Evolutionary conservation across 2,888 invertebrate genomes (phyloP).

Genomic region (Ganaspis brasiliensis): DNA sequence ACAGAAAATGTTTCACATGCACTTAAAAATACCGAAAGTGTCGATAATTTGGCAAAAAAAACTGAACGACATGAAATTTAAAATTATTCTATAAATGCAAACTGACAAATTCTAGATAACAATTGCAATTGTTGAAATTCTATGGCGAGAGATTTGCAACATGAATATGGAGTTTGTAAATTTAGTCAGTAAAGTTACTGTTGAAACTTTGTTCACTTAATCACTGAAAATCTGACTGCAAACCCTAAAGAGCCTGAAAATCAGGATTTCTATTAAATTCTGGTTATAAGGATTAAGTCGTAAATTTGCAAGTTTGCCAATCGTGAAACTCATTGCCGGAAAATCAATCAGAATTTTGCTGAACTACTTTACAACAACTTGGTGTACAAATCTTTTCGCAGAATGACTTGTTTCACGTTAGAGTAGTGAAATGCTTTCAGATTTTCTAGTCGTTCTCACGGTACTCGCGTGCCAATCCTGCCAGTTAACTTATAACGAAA

Average conservation of each 20-base stretch:
- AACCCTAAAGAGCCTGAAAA: constrained; percentile 12
- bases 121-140: too few relatives aligned
- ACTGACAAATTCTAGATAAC: too few relatives aligned
- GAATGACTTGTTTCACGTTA: background rate
- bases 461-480: constrained; percentile 9
- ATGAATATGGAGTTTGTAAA: constrained; percentile 15
- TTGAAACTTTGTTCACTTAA: constrained; percentile 14
- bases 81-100: too few relatives aligned
- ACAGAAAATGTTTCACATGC: too few relatives aligned
- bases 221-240: constrained; percentile 1
- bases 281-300: too few relatives aligned
- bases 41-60: too few relatives aligned
- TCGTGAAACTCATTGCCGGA: too few relatives aligned
- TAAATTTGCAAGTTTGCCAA: too few relatives aligned
- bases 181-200: background rate
- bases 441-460: background rate
- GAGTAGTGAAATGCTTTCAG: background rate
- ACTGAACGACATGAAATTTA: too few relatives aligned
- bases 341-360: too few relatives aligned
- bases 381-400: background rate
- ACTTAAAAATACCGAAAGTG: too few relatives aligned
- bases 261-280: background rate
- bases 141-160: background rate
- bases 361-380: background rate
- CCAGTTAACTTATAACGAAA: background rate